Base-by-base conservation (phyloP, 2,888 invertebrate genomes). In the Junonia oenone region DNA sequence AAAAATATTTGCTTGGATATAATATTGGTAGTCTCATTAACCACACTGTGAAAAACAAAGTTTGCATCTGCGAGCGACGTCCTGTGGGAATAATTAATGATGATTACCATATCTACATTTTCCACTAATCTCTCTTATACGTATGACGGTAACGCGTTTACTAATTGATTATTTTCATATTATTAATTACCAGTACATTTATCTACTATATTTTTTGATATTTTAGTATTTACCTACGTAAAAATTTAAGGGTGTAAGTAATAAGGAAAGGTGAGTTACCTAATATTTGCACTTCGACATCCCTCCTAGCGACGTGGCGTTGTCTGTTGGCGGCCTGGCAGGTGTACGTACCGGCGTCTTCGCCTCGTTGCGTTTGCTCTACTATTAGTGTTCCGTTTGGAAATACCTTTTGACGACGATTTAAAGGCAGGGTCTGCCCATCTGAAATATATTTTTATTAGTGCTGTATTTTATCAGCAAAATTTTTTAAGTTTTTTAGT, bases 261-360 rank as follows among this genome's bases (percentile, higher is more conserved):
- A 33, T 3, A 33, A 33, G 1, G 11, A 33, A 33, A 19, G 9
- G 6, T 22, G 27, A n/a, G 3, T n/a, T 72, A 94, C 94, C 94
- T 69, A 94, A 83, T 73, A 94, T 93, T 85, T 94, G 94, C 33
- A 95, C 94, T 78, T 95, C 94, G 9, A 94, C 94, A 64, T 94
- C 94, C 50, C 94, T 85, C 61, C 96, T 91, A 17, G 96, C 95
- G 1, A 94, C 93, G 72, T 95, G 94, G 58, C 95, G 93, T 75
- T 96, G 96, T 63, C 95, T 92, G 81, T 97, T 97, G 62, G 94
- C 93, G 0, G 97, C 98, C 70, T 95, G 95, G 78, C 98, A 98
- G 46, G 96, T 96, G 86, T 98, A 98, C 9, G 95, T 95, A 51
- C 97, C 97, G 8, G 95, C 96, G 78, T 98, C 97, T 71, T 95